These are phyloP conservation scores for Oscheius sp. DNA, from an alignment of 1,140 invertebrate genomes.

Conservation along the genomic window DNA sequence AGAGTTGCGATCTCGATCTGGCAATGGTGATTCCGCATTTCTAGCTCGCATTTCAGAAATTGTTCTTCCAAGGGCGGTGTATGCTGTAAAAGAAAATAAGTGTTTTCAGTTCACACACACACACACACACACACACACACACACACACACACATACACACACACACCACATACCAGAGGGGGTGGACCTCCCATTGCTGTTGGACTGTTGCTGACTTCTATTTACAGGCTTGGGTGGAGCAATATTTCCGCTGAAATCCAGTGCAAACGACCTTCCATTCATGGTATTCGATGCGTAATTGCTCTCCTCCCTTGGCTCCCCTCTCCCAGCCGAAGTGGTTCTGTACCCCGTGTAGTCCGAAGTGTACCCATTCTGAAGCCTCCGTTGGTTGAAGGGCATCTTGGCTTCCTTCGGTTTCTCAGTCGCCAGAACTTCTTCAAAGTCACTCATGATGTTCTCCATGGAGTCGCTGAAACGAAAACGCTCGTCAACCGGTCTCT, in stretches of 20 bases:
- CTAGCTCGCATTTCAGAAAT: conserved; percentile 19
- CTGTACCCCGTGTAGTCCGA: conserved; percentile 28
- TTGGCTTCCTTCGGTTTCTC: conserved; percentile 11
- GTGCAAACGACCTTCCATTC: not conserved
- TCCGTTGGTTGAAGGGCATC: conserved; percentile 18
- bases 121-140: too few relatives aligned
- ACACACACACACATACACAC: too few relatives aligned
- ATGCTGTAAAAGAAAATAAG: not conserved
- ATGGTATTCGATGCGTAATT: not conserved
- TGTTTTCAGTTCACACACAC: not conserved
- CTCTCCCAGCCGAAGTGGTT: too few relatives aligned
- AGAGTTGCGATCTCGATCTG: conserved; percentile 5
- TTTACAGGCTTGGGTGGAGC: not conserved
- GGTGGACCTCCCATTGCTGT: conserved; percentile 1
- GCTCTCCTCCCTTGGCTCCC: not conserved
- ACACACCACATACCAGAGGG: not conserved
- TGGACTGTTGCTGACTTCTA: not conserved
- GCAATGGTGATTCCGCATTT: conserved; percentile 25
- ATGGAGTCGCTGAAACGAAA: conserved; percentile 43
- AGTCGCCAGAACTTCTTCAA: conserved; percentile 31
- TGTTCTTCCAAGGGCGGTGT: conserved; percentile 12
- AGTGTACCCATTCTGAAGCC: conserved; percentile 21
- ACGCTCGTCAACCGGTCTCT: conserved; percentile 4
- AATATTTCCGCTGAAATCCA: not conserved
- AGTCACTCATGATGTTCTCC: conserved; percentile 46